Base-by-base conservation (phyloP, 2,888 invertebrate genomes). In the Diabrotica balteata region DNA sequence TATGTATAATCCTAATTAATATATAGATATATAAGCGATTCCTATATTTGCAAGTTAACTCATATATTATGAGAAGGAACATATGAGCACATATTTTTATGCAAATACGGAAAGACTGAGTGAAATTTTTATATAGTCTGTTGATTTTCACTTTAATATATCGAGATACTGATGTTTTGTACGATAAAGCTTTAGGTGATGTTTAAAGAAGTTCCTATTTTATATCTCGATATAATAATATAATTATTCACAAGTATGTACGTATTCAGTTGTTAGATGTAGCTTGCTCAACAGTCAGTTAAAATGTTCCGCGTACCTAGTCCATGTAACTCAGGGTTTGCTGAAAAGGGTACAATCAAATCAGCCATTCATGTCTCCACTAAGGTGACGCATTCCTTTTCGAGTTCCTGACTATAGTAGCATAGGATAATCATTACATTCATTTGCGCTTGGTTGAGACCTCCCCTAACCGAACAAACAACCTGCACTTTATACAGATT, bases 61-160 rank as follows among this genome's bases (percentile, higher is more conserved):
- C 82, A 80, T 83, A 83, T 82, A 82, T 83, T 82, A 83, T 79
- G 83, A 78, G 73, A 73, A 66, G 83, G 81, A 79, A 80, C 81
- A 82, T 81, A 83, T 83, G 82, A 84, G 84, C 83, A 85, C 84
- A 84, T 84, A 84, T 84, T 84, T 84, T 84, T 84, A 84, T 83
- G 84, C 84, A 84, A 84, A 84, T 84, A 84, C 84, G 84, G 85
- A 85, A 85, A 85, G 85, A 85, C 85, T 85, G 85, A 85, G 85
- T 84, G 84, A 84, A 85, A 84, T 82, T 83, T 77, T 84, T 84
- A 84, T 84, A 84, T 84, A 84, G 84, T 84, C 83, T 84, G 84
- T 85, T 84, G 80, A 84, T 84, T 84, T 84, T 84, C 83, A 84
- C 83, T 81, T 79, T 80, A 76, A 78, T 81, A 82, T 82, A 83